Evolutionary conservation across 2,113 vertebrate genomes (phyloP).

Genomic region (Anarrhichthys ocellatus): DNA sequence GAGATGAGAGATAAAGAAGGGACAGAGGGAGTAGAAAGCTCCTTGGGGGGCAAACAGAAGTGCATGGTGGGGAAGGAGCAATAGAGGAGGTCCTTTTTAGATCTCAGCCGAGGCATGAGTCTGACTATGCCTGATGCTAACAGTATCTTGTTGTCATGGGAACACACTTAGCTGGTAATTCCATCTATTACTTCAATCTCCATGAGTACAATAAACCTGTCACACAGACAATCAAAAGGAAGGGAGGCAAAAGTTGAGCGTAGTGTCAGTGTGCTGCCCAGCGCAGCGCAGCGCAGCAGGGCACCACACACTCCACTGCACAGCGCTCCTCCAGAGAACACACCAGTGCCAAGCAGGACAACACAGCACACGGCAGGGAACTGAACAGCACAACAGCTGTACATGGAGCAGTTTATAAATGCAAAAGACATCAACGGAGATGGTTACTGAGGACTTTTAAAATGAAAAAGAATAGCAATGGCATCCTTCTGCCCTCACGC

Average conservation of each 20-base stretch:
- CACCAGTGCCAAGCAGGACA: background rate
- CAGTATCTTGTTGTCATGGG: slow-evolving; percentile 76
- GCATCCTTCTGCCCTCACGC: background rate
- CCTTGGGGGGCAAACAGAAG: slow-evolving; percentile 34
- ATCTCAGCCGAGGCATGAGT: slow-evolving; percentile 48
- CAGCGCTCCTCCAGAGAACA: slow-evolving; percentile 33
- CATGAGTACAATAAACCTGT: slow-evolving; percentile 58
- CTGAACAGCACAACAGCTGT: background rate
- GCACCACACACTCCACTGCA: slow-evolving; percentile 34
- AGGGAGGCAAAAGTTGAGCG: background rate
- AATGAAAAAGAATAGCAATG: background rate
- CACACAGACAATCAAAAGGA: slow-evolving; percentile 21
- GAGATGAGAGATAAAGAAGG: slow-evolving; percentile 32
- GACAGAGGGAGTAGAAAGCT: slow-evolving; percentile 37
- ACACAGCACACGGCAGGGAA: slow-evolving; percentile 3
- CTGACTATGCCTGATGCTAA: slow-evolving; percentile 65
- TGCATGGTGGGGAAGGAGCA: slow-evolving; percentile 19
- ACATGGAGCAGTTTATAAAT: background rate
- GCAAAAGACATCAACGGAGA: background rate
- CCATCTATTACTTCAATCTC: slow-evolving; percentile 56
- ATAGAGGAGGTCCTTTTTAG: slow-evolving; percentile 45
- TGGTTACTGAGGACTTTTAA: background rate
- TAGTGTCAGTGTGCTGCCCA: background rate
- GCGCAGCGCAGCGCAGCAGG: slow-evolving; percentile 28
- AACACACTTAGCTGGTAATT: slow-evolving; percentile 64